These are phyloP conservation scores for Drosophila teissieri DNA, from an alignment of 1,140 invertebrate genomes.

Conservation along the genomic window DNA sequence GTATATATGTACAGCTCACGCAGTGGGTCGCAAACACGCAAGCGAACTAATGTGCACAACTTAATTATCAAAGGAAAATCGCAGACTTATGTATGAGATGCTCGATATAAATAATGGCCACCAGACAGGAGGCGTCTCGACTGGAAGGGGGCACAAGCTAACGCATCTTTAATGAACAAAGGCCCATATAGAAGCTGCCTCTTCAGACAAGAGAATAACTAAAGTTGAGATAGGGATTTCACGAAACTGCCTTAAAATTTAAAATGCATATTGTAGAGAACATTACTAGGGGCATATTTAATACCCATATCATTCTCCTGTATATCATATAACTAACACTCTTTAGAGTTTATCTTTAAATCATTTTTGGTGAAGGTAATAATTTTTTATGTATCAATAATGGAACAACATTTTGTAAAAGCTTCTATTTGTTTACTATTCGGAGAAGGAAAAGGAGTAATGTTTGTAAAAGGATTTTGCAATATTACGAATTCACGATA, in stretches of 20 bases:
- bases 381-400: neutral
- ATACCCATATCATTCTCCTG: no score
- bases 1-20: constrained; percentile 20
- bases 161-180: constrained; percentile 38
- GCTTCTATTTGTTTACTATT: no score
- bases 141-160: constrained; percentile 14
- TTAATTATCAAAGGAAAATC: constrained; percentile 63
- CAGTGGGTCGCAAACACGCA: constrained; percentile 52
- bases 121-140: constrained; percentile 34
- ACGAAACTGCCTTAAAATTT: no score
- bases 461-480: neutral
- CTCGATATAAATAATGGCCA: constrained; percentile 58
- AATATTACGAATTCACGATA: constrained; percentile 2
- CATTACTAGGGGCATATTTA: no score
- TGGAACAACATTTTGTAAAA: neutral
- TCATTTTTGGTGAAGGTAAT: no score
- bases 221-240: neutral
- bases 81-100: constrained; percentile 59
- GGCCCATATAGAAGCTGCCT: constrained; percentile 3
- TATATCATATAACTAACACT: no score
- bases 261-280: no score
- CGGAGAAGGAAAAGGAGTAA: neutral
- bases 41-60: constrained; percentile 58
- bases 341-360: no score
- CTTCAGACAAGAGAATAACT: neutral